These are phyloP conservation scores for Caenorhabditis briggsae DNA, from an alignment of 1,140 invertebrate genomes.

Conservation along the genomic window DNA sequence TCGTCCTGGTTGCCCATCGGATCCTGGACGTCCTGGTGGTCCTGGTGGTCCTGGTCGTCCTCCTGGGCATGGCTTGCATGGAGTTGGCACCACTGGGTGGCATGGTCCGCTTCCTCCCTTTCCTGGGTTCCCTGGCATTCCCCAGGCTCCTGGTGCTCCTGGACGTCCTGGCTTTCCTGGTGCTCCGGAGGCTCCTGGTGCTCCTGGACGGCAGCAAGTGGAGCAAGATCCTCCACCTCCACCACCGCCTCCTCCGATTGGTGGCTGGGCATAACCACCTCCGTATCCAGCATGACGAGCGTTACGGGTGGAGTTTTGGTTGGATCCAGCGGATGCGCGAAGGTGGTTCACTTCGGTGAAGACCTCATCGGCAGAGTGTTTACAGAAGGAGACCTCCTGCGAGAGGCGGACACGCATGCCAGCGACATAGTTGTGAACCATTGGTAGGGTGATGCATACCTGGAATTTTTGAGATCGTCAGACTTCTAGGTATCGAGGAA, in stretches of 20 bases:
- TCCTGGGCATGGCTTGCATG: constrained; percentile 50
- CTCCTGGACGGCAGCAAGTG: constrained; percentile 56
- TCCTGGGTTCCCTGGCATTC: constrained; percentile 39
- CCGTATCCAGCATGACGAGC: constrained; percentile 43
- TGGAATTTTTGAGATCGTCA: not conserved
- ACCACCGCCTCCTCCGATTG: constrained; percentile 59
- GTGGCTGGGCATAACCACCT: constrained; percentile 40
- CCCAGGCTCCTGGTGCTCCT: constrained; percentile 64
- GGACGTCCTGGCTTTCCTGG: constrained; percentile 67
- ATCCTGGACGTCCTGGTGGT: constrained; percentile 46
- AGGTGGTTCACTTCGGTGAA: constrained; percentile 43
- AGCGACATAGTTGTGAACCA: constrained; percentile 23
- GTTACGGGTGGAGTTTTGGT: constrained; percentile 38
- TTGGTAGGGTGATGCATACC: constrained; percentile 53
- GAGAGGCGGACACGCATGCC: constrained; percentile 21
- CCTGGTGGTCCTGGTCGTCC: constrained; percentile 54
- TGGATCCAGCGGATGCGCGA: not conserved
- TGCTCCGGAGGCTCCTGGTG: constrained; percentile 22
- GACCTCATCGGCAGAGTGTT: constrained; percentile 40
- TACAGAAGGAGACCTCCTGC: constrained; percentile 39
- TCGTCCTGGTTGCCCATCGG: constrained; percentile 37
- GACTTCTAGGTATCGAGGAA: too few relatives aligned
- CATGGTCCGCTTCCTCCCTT: constrained; percentile 41
- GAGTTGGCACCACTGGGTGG: constrained; percentile 25
- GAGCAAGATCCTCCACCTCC: constrained; percentile 62